phyloP scores from a whole-genome alignment of 1,140 invertebrate genomes.

The Drosophila varians region DNA sequence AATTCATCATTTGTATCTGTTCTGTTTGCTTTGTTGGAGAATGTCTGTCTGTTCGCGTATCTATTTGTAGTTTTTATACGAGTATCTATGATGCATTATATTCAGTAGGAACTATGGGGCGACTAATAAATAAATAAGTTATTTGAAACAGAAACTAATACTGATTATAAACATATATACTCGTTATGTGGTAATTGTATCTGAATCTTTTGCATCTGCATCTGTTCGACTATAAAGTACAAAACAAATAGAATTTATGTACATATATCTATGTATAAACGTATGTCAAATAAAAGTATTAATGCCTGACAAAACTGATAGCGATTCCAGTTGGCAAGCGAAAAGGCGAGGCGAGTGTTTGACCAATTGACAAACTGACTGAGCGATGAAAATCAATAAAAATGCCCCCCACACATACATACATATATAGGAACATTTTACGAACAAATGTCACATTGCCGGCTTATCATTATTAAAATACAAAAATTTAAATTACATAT shows the following conservation, averaged over 20 bases:
- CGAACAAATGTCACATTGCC: conserved; percentile 40
- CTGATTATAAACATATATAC: too few relatives aligned
- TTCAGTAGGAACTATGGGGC: conserved; percentile 9
- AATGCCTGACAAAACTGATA: conserved; percentile 42
- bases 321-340: conserved; percentile 41
- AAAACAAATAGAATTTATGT: conserved; percentile 14
- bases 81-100: conserved; percentile 40
- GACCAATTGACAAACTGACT: too few relatives aligned
- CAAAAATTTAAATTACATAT: conserved; percentile 78
- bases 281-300: conserved; percentile 43
- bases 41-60: conserved; percentile 14
- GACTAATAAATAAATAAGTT: too few relatives aligned
- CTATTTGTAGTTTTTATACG: conserved; percentile 1
- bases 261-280: conserved; percentile 15
- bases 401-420: background rate
- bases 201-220: background rate
- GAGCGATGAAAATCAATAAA: conserved; percentile 59
- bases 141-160: too few relatives aligned
- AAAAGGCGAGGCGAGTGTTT: conserved; percentile 31
- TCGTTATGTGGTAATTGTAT: conserved; percentile 24
- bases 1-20: conserved; percentile 46
- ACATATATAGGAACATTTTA: conserved; percentile 16
- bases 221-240: conserved; percentile 10
- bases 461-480: conserved; percentile 77
- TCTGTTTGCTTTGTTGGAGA: conserved; percentile 35